A percentile compares a stretch with the other conserved stretches of the same genome.
phyloP scores from a whole-genome alignment of 30 jellyfish, hydroid and myxozoan species.

The Turritopsis rubra region DNA sequence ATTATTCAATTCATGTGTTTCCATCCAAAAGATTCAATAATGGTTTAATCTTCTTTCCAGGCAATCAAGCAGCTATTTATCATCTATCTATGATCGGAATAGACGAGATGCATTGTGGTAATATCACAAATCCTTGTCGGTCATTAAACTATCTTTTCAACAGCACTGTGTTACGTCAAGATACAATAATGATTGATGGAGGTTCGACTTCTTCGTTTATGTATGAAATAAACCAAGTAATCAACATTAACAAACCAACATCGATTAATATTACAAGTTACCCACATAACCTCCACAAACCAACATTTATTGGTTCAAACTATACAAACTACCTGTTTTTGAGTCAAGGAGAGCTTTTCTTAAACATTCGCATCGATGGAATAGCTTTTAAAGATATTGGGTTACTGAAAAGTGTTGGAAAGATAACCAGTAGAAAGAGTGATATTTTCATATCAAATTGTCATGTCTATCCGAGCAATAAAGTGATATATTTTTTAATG shows the following conservation, averaged over 20 bases:
- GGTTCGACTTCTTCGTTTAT: neutral
- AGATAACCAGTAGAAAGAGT: neutral
- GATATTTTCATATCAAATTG: neutral
- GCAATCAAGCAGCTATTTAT: neutral
- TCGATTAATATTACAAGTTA: neutral
- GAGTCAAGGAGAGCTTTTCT: neutral
- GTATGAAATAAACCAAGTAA: neutral
- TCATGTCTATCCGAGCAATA: neutral
- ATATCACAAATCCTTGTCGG: neutral
- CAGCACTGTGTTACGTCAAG: neutral
- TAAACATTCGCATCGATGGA: neutral
- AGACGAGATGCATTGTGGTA: neutral
- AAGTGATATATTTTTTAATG: neutral
- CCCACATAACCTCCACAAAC: neutral
- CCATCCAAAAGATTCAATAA: neutral
- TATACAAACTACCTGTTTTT: neutral
- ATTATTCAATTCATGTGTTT: neutral
- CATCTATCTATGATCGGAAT: neutral
- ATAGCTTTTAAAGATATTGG: neutral
- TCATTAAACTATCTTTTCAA: neutral
- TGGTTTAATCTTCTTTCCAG: neutral
- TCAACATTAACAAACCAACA: neutral
- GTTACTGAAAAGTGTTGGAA: neutral
- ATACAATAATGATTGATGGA: neutral
- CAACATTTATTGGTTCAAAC: neutral